These are phyloP conservation scores for Scolopax bukidnonensis DNA, from an alignment of 2,797 vertebrate genomes.

Conservation along the genomic window DNA sequence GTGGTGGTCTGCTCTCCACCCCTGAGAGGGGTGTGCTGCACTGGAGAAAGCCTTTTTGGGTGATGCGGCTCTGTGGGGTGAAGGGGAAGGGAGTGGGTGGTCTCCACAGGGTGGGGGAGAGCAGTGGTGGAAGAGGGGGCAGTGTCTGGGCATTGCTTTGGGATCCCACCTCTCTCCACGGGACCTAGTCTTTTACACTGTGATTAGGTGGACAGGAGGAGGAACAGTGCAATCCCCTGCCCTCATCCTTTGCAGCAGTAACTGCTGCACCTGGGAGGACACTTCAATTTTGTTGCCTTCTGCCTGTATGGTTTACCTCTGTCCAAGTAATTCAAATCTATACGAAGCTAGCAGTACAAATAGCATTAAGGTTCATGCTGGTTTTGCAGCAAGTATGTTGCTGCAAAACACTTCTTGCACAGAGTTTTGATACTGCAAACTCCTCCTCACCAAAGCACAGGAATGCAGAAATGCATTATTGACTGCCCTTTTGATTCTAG, in stretches of 20 bases:
- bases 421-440: background rate
- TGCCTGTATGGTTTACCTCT: background rate
- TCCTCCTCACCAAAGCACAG: background rate
- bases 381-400: background rate
- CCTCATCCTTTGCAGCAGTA: background rate
- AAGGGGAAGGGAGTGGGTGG: rapidly evolving
- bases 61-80: rapidly evolving
- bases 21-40: rapidly evolving
- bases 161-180: rapidly evolving
- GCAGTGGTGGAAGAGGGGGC: rapidly evolving
- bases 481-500: background rate
- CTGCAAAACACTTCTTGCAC: background rate
- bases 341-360: background rate
- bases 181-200: rapidly evolving
- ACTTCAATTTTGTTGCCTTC: background rate
- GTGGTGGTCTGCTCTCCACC: background rate
- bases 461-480: background rate
- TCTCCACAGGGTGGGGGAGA: rapidly evolving
- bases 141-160: rapidly evolving
- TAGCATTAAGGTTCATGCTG: background rate
- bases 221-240: background rate
- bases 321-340: background rate
- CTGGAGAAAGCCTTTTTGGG: rapidly evolving
- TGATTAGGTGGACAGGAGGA: background rate
- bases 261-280: background rate